Evolutionary conservation across 2,888 invertebrate species (phyloP).

Genomic region (Julus scandinavius): DNA sequence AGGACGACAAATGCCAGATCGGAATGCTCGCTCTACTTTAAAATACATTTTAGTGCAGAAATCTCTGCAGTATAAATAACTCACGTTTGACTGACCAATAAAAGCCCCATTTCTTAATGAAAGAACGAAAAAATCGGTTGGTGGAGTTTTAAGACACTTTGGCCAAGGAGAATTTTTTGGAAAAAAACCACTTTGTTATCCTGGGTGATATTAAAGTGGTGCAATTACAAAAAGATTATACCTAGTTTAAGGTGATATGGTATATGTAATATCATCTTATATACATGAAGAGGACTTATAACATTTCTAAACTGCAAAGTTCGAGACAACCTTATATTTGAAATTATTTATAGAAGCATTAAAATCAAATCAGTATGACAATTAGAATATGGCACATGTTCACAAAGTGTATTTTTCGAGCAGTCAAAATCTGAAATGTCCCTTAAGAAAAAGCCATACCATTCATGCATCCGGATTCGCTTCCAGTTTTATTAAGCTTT

Average conservation of each 20-base stretch:
- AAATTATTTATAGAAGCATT: too few species aligned
- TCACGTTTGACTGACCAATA: conserved; percentile 46
- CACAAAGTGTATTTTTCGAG: not conserved
- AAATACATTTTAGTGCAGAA: not conserved
- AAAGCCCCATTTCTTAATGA: conserved; percentile 45
- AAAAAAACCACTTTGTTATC: not conserved
- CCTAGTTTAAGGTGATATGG: too few species aligned
- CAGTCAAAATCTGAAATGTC: not conserved
- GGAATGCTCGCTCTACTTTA: conserved; percentile 25
- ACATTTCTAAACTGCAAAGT: too few species aligned
- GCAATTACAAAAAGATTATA: too few species aligned
- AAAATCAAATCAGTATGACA: not conserved
- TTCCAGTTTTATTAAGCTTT: not conserved
- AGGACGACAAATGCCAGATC: conserved; percentile 3
- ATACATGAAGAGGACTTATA: too few species aligned
- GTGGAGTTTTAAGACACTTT: not conserved
- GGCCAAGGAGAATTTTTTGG: not conserved
- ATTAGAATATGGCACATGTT: too few species aligned
- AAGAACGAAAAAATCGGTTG: conserved; percentile 24
- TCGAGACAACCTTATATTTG: not conserved
- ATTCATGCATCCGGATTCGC: not conserved
- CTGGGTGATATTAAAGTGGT: too few species aligned
- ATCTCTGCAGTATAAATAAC: conserved; percentile 44
- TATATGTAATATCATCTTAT: too few species aligned
- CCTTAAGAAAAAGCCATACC: not conserved